Percentiles rank a stretch among this genome's conserved stretches.
phyloP scores from a whole-genome alignment of 2,888 invertebrate genomes.

The Abscondita cerata region DNA sequence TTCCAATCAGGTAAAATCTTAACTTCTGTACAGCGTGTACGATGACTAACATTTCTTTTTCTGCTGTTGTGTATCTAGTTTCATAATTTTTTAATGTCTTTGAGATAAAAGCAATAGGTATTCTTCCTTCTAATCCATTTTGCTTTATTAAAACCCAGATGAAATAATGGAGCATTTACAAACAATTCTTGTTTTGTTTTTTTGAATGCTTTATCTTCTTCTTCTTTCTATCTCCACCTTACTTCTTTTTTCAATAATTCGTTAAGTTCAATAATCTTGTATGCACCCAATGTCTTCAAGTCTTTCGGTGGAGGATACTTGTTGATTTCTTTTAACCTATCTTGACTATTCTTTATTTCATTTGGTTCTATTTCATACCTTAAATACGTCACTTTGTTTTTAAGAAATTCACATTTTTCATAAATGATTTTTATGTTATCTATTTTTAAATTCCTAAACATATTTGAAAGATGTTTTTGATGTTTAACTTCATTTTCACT shows the following conservation, averaged over 20 bases:
- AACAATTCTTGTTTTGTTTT: background rate
- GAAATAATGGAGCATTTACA: background rate
- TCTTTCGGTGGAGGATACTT: background rate
- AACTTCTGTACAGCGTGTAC: background rate
- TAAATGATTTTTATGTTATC: slow-evolving; percentile 4
- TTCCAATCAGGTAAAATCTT: background rate
- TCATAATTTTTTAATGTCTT: background rate
- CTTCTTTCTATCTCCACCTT: background rate
- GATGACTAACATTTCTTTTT: background rate
- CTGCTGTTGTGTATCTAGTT: background rate
- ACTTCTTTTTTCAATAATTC: background rate
- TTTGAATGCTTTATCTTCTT: background rate
- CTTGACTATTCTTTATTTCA: background rate
- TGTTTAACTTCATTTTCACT: slow-evolving; percentile 10
- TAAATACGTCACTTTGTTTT: slow-evolving; percentile 3
- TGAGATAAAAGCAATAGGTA: background rate
- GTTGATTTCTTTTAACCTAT: background rate
- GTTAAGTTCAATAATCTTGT: background rate
- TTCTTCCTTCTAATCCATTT: background rate
- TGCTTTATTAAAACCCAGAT: too few relatives aligned
- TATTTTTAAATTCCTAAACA: background rate
- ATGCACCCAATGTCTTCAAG: background rate
- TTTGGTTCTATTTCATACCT: background rate
- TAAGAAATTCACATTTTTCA: slow-evolving; percentile 4
- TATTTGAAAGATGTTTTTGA: background rate